Conservation (phyloP, 2,797 vertebrate genomes). For the Lemur catta region DNA sequence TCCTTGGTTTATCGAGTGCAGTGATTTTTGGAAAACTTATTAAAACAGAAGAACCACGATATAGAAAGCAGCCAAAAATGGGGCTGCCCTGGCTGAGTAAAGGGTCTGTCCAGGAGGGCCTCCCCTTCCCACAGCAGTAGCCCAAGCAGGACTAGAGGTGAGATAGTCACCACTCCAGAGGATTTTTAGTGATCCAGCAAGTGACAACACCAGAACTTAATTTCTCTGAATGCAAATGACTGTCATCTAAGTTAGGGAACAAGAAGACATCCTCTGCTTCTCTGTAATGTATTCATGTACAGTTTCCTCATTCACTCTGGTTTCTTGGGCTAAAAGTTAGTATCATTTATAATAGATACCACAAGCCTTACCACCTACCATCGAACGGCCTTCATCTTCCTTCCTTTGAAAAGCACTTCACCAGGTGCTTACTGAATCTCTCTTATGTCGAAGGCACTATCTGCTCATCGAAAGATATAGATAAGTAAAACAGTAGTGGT, state of each 20-base stretch:
- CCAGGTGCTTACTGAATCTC: background rate
- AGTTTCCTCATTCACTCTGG: background rate
- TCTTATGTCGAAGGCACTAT: background rate
- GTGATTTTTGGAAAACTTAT: background rate
- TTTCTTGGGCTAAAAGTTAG: background rate
- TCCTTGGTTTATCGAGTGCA: background rate
- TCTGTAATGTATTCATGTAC: background rate
- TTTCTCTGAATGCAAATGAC: background rate
- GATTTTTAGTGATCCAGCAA: background rate
- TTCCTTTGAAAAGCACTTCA: slow-evolving; percentile 10
- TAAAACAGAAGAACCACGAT: background rate
- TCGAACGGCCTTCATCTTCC: background rate
- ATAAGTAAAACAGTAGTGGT: background rate
- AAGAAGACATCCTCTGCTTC: background rate
- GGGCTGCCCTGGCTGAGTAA: background rate
- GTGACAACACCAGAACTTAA: background rate
- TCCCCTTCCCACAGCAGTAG: background rate
- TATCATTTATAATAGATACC: background rate
- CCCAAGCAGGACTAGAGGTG: background rate
- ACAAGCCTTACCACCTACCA: background rate
- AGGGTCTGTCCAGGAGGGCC: fast-evolving
- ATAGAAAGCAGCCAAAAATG: background rate
- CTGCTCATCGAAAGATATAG: background rate
- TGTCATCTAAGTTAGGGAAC: background rate
- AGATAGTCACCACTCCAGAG: fast-evolving